phyloP scores from a whole-genome alignment of 2,888 invertebrate species.

The Boloria euphrosyne region DNA sequence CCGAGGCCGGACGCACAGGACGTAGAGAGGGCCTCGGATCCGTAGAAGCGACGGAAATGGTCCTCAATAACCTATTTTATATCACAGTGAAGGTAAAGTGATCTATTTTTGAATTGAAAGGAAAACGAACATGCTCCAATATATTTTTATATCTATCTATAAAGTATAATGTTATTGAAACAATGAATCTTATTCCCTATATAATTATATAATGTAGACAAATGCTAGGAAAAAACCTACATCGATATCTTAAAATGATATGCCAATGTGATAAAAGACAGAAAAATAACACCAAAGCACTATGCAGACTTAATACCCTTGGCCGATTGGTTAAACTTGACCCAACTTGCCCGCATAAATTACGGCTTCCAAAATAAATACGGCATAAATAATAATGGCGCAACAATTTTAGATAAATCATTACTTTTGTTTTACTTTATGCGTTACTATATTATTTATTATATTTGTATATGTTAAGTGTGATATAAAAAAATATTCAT shows the following conservation, averaged over 20 bases:
- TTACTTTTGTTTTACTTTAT: too few species aligned
- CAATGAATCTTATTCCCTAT: too few species aligned
- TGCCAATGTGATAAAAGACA: too few species aligned
- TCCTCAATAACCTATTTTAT: conserved; percentile 98
- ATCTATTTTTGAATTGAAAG: background rate
- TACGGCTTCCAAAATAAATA: too few species aligned
- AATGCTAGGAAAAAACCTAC: background rate
- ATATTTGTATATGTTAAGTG: too few species aligned
- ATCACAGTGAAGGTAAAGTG: conserved; percentile 94
- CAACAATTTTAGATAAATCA: too few species aligned
- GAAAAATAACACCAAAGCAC: background rate
- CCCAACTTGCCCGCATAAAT: background rate
- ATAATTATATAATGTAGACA: background rate
- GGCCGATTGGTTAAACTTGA: conserved; percentile 12
- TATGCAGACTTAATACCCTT: background rate
- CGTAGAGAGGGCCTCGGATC: conserved; percentile 98
- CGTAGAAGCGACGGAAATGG: conserved; percentile 99
- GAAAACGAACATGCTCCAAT: background rate
- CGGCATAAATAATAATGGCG: too few species aligned
- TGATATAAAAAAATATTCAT: too few species aligned
- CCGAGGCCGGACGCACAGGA: conserved; percentile 85
- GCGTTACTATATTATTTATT: too few species aligned
- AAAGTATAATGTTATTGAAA: too few species aligned
- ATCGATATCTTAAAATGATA: background rate
- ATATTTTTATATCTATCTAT: too few species aligned